These are phyloP conservation scores for Acrobasis suavella DNA, from an alignment of 2,888 invertebrate species.

Conservation along the genomic window DNA sequence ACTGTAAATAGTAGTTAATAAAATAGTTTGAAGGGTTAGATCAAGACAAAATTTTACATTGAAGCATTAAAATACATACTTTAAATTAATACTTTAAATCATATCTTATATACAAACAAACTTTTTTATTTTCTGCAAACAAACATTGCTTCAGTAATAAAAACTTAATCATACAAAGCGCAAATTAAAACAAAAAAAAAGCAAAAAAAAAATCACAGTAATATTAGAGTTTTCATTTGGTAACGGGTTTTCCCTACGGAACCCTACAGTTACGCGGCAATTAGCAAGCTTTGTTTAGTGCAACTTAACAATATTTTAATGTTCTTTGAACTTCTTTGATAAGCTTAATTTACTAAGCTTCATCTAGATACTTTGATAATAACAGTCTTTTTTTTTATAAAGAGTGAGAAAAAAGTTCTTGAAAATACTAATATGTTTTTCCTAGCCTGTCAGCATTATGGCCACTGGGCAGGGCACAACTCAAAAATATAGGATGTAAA, in stretches of 20 bases:
- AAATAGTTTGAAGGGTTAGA: too few relatives aligned
- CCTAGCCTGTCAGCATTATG: too few relatives aligned
- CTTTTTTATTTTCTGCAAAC: background rate
- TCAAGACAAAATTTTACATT: too few relatives aligned
- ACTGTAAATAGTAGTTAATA: too few relatives aligned
- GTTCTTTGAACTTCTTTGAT: background rate
- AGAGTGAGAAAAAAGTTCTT: too few relatives aligned
- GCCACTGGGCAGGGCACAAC: too few relatives aligned
- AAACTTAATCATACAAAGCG: background rate
- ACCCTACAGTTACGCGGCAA: background rate
- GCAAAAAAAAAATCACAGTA: background rate
- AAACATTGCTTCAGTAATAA: background rate
- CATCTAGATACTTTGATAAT: background rate
- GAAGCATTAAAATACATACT: too few relatives aligned
- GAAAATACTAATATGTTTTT: too few relatives aligned
- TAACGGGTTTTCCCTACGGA: background rate
- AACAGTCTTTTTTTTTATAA: too few relatives aligned
- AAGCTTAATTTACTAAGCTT: background rate
- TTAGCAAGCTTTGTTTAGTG: constrained; percentile 5
- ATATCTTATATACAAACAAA: too few relatives aligned
- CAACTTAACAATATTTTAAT: background rate
- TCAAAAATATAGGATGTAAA: too few relatives aligned
- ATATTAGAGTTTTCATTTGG: background rate
- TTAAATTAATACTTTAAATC: too few relatives aligned
- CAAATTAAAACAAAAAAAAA: background rate